A percentile compares a stretch with the other conserved stretches of the same genome.
phyloP scores from a whole-genome alignment of 2,113 vertebrate genomes.

The Hucho hucho region DNA sequence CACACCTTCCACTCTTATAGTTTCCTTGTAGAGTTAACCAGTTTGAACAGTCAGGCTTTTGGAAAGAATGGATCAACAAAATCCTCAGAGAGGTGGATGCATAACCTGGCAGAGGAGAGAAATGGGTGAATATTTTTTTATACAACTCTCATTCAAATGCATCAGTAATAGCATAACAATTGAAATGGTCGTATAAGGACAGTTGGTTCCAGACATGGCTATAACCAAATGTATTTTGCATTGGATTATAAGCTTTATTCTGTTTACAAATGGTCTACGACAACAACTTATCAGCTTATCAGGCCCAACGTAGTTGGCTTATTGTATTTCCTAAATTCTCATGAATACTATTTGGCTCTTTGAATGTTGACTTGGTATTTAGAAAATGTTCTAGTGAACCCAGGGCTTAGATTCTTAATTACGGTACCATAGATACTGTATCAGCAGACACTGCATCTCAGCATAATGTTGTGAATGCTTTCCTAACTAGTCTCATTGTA shows the following conservation, averaged over 20 bases:
- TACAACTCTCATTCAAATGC: neutral
- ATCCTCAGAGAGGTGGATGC: conserved; percentile 45
- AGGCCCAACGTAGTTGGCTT: neutral
- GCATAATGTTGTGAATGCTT: too few species aligned
- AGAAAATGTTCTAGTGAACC: neutral
- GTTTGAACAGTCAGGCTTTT: too few species aligned
- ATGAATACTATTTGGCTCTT: neutral
- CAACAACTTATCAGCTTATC: neutral
- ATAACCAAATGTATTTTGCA: neutral
- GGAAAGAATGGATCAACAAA: conserved; percentile 5
- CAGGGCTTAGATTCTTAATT: neutral
- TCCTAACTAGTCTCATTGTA: neutral
- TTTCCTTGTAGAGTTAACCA: too few species aligned
- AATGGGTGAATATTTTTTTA: neutral
- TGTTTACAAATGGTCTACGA: neutral
- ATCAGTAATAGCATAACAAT: neutral
- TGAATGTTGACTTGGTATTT: neutral
- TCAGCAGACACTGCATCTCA: neutral
- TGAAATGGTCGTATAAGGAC: neutral
- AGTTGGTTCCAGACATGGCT: neutral
- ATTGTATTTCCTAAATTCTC: neutral
- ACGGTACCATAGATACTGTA: neutral
- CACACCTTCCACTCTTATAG: too few species aligned
- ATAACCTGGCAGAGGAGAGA: neutral
- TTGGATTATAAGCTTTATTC: neutral